Conservation (phyloP, 2,113 vertebrate species). For the Meriones unguiculatus region DNA sequence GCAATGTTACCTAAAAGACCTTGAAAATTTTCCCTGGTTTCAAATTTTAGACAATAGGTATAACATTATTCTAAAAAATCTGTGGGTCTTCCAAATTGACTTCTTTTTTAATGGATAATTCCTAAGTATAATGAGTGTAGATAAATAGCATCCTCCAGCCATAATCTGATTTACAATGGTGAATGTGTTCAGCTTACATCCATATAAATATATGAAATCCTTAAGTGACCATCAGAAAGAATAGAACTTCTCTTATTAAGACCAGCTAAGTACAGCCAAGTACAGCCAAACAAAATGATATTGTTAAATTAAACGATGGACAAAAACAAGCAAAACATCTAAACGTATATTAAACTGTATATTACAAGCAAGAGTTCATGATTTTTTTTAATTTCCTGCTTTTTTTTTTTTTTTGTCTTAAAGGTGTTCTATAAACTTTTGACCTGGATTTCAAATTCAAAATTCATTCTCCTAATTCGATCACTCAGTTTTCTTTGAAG, state of each 20-base stretch:
- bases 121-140: neutral
- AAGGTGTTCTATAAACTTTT: neutral
- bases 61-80: neutral
- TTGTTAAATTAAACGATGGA: neutral
- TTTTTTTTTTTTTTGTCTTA: neutral
- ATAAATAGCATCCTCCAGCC: neutral
- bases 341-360: neutral
- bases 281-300: neutral
- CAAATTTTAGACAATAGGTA: neutral
- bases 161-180: neutral
- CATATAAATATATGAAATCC: neutral
- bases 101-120: neutral
- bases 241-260: neutral
- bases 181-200: neutral
- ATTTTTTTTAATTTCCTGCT: neutral
- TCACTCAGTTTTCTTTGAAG: neutral
- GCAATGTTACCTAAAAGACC: neutral
- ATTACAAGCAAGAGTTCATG: neutral
- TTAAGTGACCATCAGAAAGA: slow-evolving; percentile 9
- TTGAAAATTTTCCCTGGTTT: neutral
- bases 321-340: neutral
- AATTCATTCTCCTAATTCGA: neutral
- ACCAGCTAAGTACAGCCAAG: neutral
- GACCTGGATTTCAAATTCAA: neutral
- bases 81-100: neutral